Evolutionary conservation across 1,140 invertebrate genomes (phyloP), one percentile per base, ranked within the genome.

Genomic region (Mylabris phalerata): DNA sequence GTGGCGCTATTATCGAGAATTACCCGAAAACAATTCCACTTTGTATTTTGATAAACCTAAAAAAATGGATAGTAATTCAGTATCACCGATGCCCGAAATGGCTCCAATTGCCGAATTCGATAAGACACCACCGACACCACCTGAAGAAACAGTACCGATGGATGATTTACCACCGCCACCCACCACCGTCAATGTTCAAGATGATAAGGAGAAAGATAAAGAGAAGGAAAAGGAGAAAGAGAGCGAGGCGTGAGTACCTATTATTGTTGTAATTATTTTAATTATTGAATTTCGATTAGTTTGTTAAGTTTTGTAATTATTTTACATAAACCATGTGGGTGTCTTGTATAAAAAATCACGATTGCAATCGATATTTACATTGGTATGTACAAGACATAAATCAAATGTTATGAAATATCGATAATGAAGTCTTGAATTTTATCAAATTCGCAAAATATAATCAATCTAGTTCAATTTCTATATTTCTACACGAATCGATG

Each of bases 31-130:
- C 19, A 11, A 54, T 26, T 13, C 38, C 42, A 46, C 1, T 50
- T 24, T 11, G 26, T 43, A 25, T 51, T 51, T 27, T 0, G 26
- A 11, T 27, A 24, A 9, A 52, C 24, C 32, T 7, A 42, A 42
- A 1, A 50, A 41, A 42, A 82, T 82, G 80, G 80, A 82, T 70
- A 80, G 77, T 71, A 81, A 81, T 71, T 80, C 80, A 57, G 80
- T 82, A 66, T 81, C 80, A 5, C 80, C 80, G 50, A 80, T 83
- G 80, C 80, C 80, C 45, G 80, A 83, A 64, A 67, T 80, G 68
- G 81, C 81, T 44, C 81, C 81, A 4, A 83, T 83, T 51, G 80
- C 81, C 9, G 81, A 83, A 73, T 83, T 83, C 64, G 81, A 83
- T 63, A 83, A 83, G 71, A 81, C 80, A 6, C 80, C 81, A 38